Base-by-base conservation (phyloP, 2,888 invertebrate species). In the Tyria jacobaeae region DNA sequence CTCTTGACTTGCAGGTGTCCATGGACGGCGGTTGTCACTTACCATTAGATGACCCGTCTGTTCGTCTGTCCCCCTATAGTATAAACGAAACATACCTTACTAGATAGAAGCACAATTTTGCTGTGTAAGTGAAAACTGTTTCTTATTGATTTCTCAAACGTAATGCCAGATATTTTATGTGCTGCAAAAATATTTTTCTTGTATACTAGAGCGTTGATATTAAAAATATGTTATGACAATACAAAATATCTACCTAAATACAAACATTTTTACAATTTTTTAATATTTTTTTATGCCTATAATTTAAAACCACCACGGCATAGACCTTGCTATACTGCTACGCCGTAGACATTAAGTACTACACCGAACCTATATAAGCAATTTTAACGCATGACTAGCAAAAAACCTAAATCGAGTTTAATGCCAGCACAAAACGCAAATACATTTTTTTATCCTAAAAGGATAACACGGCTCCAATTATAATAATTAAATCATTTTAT, bases 401-500 rank as follows among this genome's bases (percentile, higher is more conserved):
- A 14, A n/a, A 39, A 39, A 27, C 44, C 44, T 21, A 55, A 21
- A 37, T 31, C 55, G 31, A 31, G 34, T 34, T 31, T 44, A n/a
- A 53, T 24, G 25, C 53, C n/a, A 15, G 25, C 37, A 39, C 25
- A 50, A 51, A 51, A 58, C n/a, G 9, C 7, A 34, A 41, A 58
- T 31, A 21, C 24, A 25, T 34, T 17, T 52, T 48, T 44, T 37
- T 37, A 3, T 15, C 14, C 4, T 24, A 59, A 37, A 59, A 47
- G 25, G 53, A n/a, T 12, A 48, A 25, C 47, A 35, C 6, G 5
- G 25, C 48, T 24, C 49, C 27, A 41, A 54, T 54, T 54, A 54
- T 10, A 50, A 57, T 62, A 57, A 62, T 57, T 41, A 53, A 62
- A 62, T 57, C 48, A 57, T 53, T 62, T 57, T 24, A 41, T 21